Conservation (phyloP, 2,888 invertebrate species). For the Tachina grossa region DNA sequence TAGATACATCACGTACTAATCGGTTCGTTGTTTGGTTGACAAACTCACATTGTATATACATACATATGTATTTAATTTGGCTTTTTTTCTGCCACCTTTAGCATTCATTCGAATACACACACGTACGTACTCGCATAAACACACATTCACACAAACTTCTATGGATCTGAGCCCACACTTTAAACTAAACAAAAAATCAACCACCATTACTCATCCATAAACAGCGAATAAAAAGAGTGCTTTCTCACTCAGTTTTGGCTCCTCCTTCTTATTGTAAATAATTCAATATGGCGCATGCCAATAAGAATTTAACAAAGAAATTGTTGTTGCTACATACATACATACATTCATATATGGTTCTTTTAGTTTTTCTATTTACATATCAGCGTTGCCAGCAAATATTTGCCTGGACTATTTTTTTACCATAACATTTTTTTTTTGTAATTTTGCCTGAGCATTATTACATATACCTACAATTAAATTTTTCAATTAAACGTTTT, state of each 20-base stretch:
- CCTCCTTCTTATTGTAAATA: conserved; percentile 73
- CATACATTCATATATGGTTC: too few relatives aligned
- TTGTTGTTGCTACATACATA: conserved; percentile 6
- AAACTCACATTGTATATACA: conserved; percentile 34
- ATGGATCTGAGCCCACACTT: background rate
- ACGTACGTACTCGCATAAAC: background rate
- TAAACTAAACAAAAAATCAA: conserved; percentile 55
- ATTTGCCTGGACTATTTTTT: too few relatives aligned
- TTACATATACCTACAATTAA: too few relatives aligned
- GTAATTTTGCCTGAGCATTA: too few relatives aligned
- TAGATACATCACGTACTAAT: conserved; percentile 74
- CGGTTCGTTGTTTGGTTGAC: conserved; percentile 40
- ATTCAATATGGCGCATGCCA: conserved; percentile 80
- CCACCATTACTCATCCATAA: conserved; percentile 68
- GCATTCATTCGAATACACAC: conserved; percentile 13
- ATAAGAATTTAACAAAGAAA: conserved; percentile 60
- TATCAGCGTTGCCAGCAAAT: too few relatives aligned
- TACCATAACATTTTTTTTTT: too few relatives aligned
- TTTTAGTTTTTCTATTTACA: too few relatives aligned
- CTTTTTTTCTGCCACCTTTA: conserved; percentile 7
- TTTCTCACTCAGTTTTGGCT: conserved; percentile 69
- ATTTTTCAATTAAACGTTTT: too few relatives aligned
- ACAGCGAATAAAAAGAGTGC: conserved; percentile 47
- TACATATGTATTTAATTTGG: background rate
- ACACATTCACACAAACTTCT: background rate